Evolutionary conservation across 2,113 vertebrate species (phyloP).

Genomic region (Cebidichthys violaceus): DNA sequence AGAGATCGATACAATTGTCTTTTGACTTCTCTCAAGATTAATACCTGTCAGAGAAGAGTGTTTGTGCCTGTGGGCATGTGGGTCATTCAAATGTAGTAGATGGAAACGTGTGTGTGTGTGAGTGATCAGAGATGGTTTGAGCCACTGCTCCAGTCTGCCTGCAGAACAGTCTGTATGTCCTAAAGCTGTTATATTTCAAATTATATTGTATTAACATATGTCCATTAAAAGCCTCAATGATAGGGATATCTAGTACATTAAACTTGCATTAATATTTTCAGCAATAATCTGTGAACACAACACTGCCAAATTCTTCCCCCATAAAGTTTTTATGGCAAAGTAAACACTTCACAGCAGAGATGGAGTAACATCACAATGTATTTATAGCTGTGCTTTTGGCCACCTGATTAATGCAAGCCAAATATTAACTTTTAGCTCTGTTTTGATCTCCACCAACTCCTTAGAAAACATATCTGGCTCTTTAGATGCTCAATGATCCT

Average conservation of each 20-base stretch:
- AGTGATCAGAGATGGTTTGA: neutral
- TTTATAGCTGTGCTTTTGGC: neutral
- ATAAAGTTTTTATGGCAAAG: neutral
- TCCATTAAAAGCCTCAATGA: neutral
- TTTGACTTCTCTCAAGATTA: constrained; percentile 13
- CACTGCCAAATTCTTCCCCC: neutral
- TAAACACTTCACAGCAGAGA: neutral
- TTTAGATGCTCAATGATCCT: neutral
- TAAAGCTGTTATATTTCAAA: neutral
- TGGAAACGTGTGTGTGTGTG: neutral
- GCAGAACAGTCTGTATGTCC: neutral
- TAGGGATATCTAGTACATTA: neutral
- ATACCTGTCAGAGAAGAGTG: neutral
- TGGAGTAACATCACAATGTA: neutral
- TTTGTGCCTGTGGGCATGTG: neutral
- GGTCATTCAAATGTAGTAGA: constrained; percentile 8
- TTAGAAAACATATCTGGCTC: neutral
- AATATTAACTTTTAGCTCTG: neutral
- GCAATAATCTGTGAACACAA: neutral
- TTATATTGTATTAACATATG: neutral
- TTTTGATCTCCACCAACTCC: neutral
- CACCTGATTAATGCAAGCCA: neutral
- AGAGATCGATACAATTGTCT: constrained; percentile 45
- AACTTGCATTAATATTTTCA: neutral
- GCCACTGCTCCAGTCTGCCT: neutral